phyloP scores from a whole-genome alignment of 2,113 vertebrate genomes.

The Planiliza haematocheilus region DNA sequence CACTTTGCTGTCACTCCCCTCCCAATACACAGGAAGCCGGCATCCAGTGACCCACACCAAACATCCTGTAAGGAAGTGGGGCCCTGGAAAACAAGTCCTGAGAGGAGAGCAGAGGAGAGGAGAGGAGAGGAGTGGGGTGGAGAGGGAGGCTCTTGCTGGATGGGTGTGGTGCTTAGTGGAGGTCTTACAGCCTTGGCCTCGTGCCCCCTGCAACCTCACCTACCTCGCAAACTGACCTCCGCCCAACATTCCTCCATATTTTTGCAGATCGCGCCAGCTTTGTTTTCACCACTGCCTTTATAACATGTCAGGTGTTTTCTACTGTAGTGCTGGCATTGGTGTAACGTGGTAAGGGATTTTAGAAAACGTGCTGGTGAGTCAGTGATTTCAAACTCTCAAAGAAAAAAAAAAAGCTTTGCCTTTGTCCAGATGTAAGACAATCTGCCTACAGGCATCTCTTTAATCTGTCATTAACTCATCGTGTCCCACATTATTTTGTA shows the following conservation, averaged over 20 bases:
- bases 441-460: not conserved
- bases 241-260: slow-evolving; percentile 62
- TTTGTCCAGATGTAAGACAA: not conserved
- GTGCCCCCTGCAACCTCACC: slow-evolving; percentile 51
- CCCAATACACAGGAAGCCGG: slow-evolving; percentile 85
- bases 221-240: slow-evolving; percentile 41
- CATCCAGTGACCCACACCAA: slow-evolving; percentile 83
- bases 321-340: not conserved
- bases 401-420: too few relatives aligned
- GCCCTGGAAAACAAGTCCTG: slow-evolving; percentile 81
- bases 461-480: not conserved
- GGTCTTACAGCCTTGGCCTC: slow-evolving; percentile 72
- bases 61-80: slow-evolving; percentile 87
- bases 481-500: not conserved
- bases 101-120: slow-evolving; percentile 66
- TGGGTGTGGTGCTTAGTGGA: slow-evolving; percentile 69
- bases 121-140: slow-evolving; percentile 60
- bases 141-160: slow-evolving; percentile 57
- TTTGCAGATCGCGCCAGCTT: slow-evolving; percentile 3
- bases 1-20: slow-evolving; percentile 83
- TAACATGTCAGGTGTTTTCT: slow-evolving; percentile 43
- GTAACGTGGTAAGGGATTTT: not conserved
- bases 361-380: not conserved
- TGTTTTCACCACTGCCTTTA: slow-evolving; percentile 1
- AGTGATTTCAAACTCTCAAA: not conserved